Percentiles rank a stretch among this genome's conserved stretches.
These are phyloP conservation scores for Harpalus rubripes DNA, from an alignment of 2,888 invertebrate genomes.

Conservation along the genomic window DNA sequence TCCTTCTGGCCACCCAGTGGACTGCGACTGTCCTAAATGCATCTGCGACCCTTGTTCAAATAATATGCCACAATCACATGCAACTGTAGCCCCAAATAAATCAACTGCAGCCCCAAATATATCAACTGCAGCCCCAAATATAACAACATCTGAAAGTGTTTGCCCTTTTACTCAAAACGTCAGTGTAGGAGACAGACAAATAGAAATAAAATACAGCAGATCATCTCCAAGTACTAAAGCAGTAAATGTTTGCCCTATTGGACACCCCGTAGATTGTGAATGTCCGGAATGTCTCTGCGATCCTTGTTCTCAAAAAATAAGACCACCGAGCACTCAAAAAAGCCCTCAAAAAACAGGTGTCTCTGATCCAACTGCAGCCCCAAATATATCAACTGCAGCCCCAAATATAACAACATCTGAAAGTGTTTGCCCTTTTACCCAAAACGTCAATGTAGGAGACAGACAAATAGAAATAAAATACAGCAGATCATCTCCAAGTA, in stretches of 20 bases:
- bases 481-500: conserved; percentile 11
- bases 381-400: neutral
- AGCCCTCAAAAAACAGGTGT: conserved; percentile 25
- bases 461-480: conserved; percentile 39
- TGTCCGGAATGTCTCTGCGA: conserved; percentile 61
- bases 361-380: neutral
- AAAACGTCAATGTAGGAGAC: neutral
- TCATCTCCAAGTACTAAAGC: conserved; percentile 20
- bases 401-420: neutral
- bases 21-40: conserved; percentile 63
- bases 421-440: neutral
- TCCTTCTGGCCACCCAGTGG: conserved; percentile 32
- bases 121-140: neutral
- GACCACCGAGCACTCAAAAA: neutral
- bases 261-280: conserved; percentile 59
- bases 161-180: neutral
- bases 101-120: neutral
- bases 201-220: conserved; percentile 41
- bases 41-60: conserved; percentile 47
- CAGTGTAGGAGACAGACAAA: neutral
- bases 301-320: conserved; percentile 3
- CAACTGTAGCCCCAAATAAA: neutral
- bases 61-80: neutral
- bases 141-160: neutral
- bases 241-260: conserved; percentile 19